These are phyloP conservation scores for Ciconia maguari DNA, from an alignment of 2,113 vertebrate species.

Conservation along the genomic window DNA sequence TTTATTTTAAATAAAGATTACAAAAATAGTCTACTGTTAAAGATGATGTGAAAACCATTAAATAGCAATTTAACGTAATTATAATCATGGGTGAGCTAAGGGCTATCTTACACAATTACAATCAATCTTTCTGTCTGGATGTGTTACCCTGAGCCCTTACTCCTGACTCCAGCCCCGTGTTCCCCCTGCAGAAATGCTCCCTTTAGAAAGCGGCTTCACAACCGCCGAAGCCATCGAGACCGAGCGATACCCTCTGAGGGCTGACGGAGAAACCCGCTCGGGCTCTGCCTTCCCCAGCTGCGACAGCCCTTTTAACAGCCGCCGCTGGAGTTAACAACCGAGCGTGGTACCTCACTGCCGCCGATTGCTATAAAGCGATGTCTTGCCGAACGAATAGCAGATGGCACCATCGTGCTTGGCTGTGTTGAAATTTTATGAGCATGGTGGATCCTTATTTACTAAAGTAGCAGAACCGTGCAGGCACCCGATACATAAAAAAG, in stretches of 20 bases:
- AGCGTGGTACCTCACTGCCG: background rate
- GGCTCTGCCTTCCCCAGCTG: background rate
- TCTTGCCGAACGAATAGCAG: background rate
- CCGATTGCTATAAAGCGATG: background rate
- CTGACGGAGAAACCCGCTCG: background rate
- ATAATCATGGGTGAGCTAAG: constrained; percentile 19
- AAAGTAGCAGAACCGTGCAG: background rate
- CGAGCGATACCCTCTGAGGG: accelerated
- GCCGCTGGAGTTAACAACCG: background rate
- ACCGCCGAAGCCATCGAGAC: background rate
- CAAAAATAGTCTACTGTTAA: constrained; percentile 65
- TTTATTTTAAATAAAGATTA: constrained; percentile 67
- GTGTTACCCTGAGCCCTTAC: background rate
- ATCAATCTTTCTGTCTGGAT: constrained; percentile 50
- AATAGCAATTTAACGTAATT: constrained; percentile 56
- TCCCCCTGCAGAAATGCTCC: background rate
- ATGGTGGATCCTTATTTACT: background rate
- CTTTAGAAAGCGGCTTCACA: background rate
- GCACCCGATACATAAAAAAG: background rate
- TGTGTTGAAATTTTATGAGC: background rate
- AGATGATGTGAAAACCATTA: constrained; percentile 69
- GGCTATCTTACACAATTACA: constrained; percentile 46
- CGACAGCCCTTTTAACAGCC: background rate
- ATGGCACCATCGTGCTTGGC: constrained; percentile 9
- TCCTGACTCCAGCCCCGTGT: background rate